Percentiles rank a stretch among this genome's conserved stretches.
These are phyloP conservation scores for Drosophila sordidula DNA, from an alignment of 2,888 invertebrate species.

Conservation along the genomic window DNA sequence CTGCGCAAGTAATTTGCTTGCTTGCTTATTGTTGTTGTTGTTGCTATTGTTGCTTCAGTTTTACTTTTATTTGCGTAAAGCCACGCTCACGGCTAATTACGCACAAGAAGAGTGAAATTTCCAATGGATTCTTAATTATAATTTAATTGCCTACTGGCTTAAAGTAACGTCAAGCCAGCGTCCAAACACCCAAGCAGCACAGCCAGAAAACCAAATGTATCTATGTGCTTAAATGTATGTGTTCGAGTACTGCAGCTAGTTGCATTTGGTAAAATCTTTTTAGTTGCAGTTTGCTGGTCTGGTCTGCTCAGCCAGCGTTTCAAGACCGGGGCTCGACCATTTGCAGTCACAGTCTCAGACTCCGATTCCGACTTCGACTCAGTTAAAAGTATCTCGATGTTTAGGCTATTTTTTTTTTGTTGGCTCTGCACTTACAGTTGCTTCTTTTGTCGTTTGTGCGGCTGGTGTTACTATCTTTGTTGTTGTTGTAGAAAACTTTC, in stretches of 20 bases:
- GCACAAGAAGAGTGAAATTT: slow-evolving; percentile 72
- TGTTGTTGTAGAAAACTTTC: slow-evolving; percentile 74
- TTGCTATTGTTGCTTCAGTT: slow-evolving; percentile 56
- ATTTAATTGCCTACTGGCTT: slow-evolving; percentile 58
- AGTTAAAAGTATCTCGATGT: slow-evolving; percentile 62
- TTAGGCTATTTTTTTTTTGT: slow-evolving; percentile 52
- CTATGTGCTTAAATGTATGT: slow-evolving; percentile 1
- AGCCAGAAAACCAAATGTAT: not conserved
- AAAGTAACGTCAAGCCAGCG: not conserved
- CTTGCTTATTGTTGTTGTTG: not conserved
- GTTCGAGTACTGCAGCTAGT: slow-evolving; percentile 9
- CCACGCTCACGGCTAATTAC: slow-evolving; percentile 66
- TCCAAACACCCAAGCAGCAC: slow-evolving; percentile 9
- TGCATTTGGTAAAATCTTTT: slow-evolving; percentile 32
- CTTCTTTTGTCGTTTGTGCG: slow-evolving; percentile 68
- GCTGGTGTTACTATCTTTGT: slow-evolving; percentile 36
- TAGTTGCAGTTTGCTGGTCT: slow-evolving; percentile 30
- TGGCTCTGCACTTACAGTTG: slow-evolving; percentile 70
- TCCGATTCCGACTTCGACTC: slow-evolving; percentile 22
- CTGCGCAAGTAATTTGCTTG: slow-evolving; percentile 50
- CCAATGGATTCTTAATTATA: slow-evolving; percentile 75
- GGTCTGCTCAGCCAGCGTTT: slow-evolving; percentile 34
- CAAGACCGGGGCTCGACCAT: slow-evolving; percentile 33
- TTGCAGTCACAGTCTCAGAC: slow-evolving; percentile 33
- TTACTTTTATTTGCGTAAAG: slow-evolving; percentile 76